These are phyloP conservation scores for Perca schrenkii DNA, from an alignment of 2,113 vertebrate species.

Conservation along the genomic window DNA sequence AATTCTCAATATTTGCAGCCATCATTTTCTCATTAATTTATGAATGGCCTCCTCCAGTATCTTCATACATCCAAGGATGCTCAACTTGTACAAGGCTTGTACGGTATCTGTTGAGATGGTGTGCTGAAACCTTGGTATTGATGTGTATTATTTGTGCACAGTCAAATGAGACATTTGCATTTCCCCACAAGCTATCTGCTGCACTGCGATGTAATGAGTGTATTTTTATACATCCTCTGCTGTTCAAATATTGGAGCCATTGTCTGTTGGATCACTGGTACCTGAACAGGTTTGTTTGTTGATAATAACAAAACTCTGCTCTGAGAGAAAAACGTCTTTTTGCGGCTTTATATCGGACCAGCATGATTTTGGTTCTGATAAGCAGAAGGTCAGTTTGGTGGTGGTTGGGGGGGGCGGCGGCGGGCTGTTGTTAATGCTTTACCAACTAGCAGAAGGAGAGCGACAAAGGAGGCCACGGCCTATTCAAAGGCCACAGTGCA, in stretches of 20 bases:
- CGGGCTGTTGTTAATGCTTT: conserved; percentile 77
- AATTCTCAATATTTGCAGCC: background rate
- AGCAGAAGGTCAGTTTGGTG: conserved; percentile 48
- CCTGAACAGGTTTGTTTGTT: conserved; percentile 21
- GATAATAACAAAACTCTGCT: conserved; percentile 18
- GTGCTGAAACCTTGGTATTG: conserved; percentile 25
- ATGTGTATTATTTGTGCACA: conserved; percentile 54
- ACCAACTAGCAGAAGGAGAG: conserved; percentile 81
- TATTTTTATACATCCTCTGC: conserved; percentile 42
- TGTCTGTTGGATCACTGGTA: conserved; percentile 7
- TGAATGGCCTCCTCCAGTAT: background rate
- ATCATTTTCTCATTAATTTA: background rate
- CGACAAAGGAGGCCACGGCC: conserved; percentile 81
- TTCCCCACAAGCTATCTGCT: conserved; percentile 47
- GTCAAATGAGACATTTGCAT: conserved; percentile 63
- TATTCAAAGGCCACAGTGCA: conserved; percentile 84
- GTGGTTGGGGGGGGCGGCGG: background rate
- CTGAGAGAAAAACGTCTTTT: conserved; percentile 43
- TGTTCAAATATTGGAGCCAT: conserved; percentile 33
- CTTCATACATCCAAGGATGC: background rate
- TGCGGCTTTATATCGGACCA: conserved; percentile 46
- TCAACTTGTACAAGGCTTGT: background rate
- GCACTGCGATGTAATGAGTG: conserved; percentile 22
- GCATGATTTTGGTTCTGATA: conserved; percentile 53
- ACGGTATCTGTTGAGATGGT: conserved; percentile 27